Base-by-base conservation (phyloP, 2,113 vertebrate genomes). In the Pelodiscus sinensis region DNA sequence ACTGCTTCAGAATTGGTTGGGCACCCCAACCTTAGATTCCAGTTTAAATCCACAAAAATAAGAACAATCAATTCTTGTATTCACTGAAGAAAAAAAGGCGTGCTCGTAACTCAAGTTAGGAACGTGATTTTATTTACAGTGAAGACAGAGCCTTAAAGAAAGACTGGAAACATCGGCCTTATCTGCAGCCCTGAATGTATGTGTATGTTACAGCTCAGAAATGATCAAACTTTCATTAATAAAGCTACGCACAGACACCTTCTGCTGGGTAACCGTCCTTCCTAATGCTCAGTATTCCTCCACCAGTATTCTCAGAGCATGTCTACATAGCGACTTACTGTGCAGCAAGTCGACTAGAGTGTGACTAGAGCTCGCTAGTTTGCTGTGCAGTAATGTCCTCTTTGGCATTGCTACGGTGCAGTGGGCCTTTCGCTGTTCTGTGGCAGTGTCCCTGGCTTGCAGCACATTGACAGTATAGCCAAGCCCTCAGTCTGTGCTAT, bases 191-290 rank as follows among this genome's bases (percentile, higher is more conserved):
- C 22, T 75, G 38, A 25, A 4, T n/a, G 14, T n/a, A 29, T 71
- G n/a, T 77, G 12, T 21, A 25, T 21, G 38, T 2, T 15, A 1
- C 8, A 27, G 0, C 75, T 15, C 3, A 1, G 3, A 7, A 29
- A 3, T 58, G n/a, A 35, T 14, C 5, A 3, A n/a, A 68, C 22
- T 75, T 79, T 73, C 60, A 10, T 11, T 14, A 5, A 3, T 16
- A 51, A 3, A 52, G 2, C 38, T 5, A 1, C 1, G 0, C 14
- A 4, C 16, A 27, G 16, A 38, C 16, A 14, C 7, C 52, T 54
- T 38, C 16, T 54, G 18, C 13, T 58, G 38, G 18, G 38, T 44
- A 9, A 13, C 19, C 22, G 19, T 27, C 15, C 31, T 35, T 38
- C 14, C 65, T 25, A 22, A 35, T 44, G 18, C 19, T 11, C 14